Percentiles rank a stretch among this genome's conserved stretches.
phyloP scores from a whole-genome alignment of 2,888 invertebrate genomes.

The Drosophila merina region DNA sequence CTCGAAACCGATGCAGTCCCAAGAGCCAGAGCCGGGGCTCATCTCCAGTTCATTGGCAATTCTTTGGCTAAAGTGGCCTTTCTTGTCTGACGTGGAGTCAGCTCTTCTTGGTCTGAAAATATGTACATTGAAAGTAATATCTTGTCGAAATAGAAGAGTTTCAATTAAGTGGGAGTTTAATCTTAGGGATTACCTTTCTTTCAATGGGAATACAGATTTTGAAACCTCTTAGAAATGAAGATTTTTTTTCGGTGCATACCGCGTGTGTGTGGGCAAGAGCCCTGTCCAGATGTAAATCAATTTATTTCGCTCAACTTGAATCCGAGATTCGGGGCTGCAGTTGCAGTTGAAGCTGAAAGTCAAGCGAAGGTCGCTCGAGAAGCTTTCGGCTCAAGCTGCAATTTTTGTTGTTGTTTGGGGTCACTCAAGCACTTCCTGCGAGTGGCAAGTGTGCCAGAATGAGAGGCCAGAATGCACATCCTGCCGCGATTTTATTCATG shows the following conservation, averaged over 20 bases:
- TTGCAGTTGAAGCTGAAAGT: constrained; percentile 44
- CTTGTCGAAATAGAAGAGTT: background rate
- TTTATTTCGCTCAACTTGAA: constrained; percentile 60
- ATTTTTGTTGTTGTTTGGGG: constrained; percentile 19
- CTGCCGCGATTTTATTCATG: constrained; percentile 57
- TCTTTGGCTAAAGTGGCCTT: constrained; percentile 67
- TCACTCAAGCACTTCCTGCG: constrained; percentile 52
- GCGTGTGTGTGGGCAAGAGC: constrained; percentile 22
- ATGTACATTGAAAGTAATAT: constrained; percentile 4
- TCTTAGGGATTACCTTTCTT: too few relatives aligned
- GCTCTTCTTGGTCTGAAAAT: constrained; percentile 3
- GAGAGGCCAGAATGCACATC: constrained; percentile 59
- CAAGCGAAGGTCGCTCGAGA: constrained; percentile 49
- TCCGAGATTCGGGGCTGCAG: constrained; percentile 44
- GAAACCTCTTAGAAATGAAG: too few relatives aligned
- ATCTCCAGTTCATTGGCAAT: constrained; percentile 68
- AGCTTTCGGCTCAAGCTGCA: constrained; percentile 29
- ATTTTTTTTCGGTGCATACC: background rate
- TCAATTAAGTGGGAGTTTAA: background rate
- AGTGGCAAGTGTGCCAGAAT: constrained; percentile 45
- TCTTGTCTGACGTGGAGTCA: constrained; percentile 60
- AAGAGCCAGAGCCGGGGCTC: constrained; percentile 41
- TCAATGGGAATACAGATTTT: too few relatives aligned
- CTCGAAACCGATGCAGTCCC: constrained; percentile 9
- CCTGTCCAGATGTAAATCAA: constrained; percentile 68